phyloP scores from a whole-genome alignment of 1,140 invertebrate species.

The Oreohelix idahoensis region DNA sequence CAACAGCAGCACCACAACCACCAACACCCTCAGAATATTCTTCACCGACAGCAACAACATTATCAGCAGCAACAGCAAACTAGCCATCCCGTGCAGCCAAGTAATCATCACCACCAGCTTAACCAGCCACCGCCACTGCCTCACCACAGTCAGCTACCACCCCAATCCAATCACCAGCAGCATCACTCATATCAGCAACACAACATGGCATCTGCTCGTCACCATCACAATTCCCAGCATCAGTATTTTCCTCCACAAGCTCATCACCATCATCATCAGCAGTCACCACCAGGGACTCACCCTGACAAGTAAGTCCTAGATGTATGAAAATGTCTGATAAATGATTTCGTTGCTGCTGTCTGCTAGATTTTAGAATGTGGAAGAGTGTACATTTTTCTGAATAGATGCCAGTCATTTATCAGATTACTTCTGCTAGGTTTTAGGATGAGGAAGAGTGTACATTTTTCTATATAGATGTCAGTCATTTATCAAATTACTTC shows the following conservation, averaged over 20 bases:
- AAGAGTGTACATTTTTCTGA: no score
- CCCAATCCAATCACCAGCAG: not conserved
- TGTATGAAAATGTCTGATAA: no score
- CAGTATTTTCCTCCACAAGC: not conserved
- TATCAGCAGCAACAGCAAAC: not conserved
- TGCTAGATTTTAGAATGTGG: no score
- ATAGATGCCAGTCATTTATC: no score
- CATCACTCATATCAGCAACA: slow-evolving; percentile 27
- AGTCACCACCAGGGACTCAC: not conserved
- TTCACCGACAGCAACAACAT: slow-evolving; percentile 8
- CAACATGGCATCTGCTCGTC: not conserved
- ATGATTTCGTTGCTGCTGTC: no score
- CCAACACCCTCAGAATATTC: not conserved
- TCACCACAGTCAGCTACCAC: not conserved
- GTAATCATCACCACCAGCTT: slow-evolving; percentile 3
- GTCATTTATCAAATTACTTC: no score
- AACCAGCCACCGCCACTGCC: not conserved
- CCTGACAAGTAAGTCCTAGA: slow-evolving; percentile 7
- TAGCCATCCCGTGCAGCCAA: not conserved
- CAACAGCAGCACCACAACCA: slow-evolving; percentile 29
- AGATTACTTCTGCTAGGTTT: no score
- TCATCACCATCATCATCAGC: slow-evolving; percentile 31
- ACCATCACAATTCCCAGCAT: not conserved
- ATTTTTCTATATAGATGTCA: no score
- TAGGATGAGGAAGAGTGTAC: no score